Base-by-base conservation (phyloP, 2,888 invertebrate species). In the Andrena fulva region DNA sequence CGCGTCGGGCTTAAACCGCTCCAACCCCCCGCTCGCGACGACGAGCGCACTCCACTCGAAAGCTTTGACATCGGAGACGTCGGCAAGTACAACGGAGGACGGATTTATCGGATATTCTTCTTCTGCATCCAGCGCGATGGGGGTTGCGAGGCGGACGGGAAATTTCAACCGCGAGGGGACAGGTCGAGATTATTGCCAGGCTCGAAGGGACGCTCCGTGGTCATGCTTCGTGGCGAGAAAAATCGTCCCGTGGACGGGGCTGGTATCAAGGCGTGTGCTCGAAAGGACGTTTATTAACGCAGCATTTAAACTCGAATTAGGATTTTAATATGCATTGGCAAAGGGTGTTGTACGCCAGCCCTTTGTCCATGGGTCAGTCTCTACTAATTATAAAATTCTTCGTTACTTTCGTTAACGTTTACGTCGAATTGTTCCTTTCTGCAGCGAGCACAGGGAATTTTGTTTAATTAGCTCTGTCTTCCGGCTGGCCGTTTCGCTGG, bases 1-100 rank as follows among this genome's bases (percentile, higher is more conserved):
- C 69, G 69, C 74, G 67, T 27, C 52, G 50, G 2, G 52, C 33
- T 73, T 75, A 82, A 80, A 80, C 72, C 79, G 62, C 80, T 74
- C 62, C 70, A 29, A 8, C 56, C 10, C 20, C 24, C 24, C 1
- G 24, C 24, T 56, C 56, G 56, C 70, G 73, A 64, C 83, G 63
- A 67, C 73, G 82, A 84, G 84, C 80, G 69, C 73, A 77, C 87
- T 85, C 79, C 86, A 77, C 85, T 84, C 80, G 83, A 87, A 89
- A 85, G 89, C 89, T 89, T 89, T 89, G 89, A 88, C 87, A 89
- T 88, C 86, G 83, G 85, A 86, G 86, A 82, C 83, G 87, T 85
- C 85, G 80, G 82, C 86, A 77, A 80, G 87, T 86, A 86, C 83
- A 84, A 75, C 71, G 74, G 77, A 79, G 87, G 71, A 85, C 83